These are phyloP conservation scores for Standfussiana lucernea DNA, from an alignment of 2,888 invertebrate species.

Conservation along the genomic window DNA sequence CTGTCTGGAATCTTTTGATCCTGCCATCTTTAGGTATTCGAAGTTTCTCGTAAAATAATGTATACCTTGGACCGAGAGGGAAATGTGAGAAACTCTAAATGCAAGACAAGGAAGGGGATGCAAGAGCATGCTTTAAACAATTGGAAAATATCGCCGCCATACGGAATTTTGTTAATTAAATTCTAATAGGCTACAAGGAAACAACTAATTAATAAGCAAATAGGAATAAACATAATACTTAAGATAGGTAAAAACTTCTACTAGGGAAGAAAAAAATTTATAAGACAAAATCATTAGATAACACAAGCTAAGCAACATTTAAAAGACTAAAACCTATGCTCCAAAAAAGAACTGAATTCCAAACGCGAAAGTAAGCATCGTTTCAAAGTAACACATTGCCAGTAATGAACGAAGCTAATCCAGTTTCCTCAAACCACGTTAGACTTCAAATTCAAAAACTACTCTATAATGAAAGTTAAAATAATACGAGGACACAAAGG, in stretches of 20 bases:
- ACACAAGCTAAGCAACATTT: slow-evolving; percentile 1
- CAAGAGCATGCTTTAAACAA: slow-evolving; percentile 69
- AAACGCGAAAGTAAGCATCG: slow-evolving; percentile 18
- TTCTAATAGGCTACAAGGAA: slow-evolving; percentile 21
- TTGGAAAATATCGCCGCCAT: slow-evolving; percentile 72
- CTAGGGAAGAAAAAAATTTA: background rate
- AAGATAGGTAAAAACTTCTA: background rate
- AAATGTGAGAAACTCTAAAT: slow-evolving; percentile 78
- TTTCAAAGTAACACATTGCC: slow-evolving; percentile 21
- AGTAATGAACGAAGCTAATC: slow-evolving; percentile 38
- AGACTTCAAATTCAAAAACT: slow-evolving; percentile 57
- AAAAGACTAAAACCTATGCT: background rate
- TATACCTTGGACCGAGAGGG: slow-evolving; percentile 66
- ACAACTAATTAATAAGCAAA: slow-evolving; percentile 19
- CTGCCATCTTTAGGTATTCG: slow-evolving; percentile 44
- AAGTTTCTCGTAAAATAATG: slow-evolving; percentile 49
- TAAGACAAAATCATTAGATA: background rate
- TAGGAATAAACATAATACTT: slow-evolving; percentile 14
- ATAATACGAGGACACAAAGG: slow-evolving; percentile 66
- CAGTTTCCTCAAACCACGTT: slow-evolving; percentile 43
- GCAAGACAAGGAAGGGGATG: slow-evolving; percentile 70
- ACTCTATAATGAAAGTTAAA: slow-evolving; percentile 63
- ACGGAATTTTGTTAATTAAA: slow-evolving; percentile 68
- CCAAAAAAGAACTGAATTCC: background rate
- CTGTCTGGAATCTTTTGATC: slow-evolving; percentile 41